Conservation (phyloP, 2,113 vertebrate species). For the Oncorhynchus tshawytscha region DNA sequence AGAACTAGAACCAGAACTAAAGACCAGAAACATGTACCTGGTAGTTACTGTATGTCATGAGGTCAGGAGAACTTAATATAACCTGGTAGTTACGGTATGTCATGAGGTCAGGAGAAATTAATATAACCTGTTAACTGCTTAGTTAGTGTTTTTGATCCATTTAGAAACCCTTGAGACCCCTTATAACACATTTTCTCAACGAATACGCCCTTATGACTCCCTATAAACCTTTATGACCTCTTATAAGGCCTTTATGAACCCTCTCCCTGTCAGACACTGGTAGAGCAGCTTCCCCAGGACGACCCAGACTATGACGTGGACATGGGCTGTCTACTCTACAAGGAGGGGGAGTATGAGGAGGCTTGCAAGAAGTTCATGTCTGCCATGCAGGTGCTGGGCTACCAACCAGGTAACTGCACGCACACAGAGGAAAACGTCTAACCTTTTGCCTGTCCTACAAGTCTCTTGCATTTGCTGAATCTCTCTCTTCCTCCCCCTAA, state of each 20-base stretch:
- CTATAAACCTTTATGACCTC: background rate
- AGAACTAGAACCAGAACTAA: no score
- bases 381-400: constrained; percentile 87
- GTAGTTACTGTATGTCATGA: no score
- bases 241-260: background rate
- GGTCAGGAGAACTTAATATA: no score
- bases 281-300: constrained; percentile 85
- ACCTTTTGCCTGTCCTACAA: background rate
- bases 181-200: no score
- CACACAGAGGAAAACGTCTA: background rate
- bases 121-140: no score
- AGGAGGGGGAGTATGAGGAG: constrained; percentile 87
- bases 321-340: constrained; percentile 89
- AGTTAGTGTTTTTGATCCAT: no score
- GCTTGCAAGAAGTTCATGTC: constrained; percentile 84
- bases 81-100: no score
- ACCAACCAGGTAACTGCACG: constrained; percentile 71
- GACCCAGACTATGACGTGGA: constrained; percentile 83
- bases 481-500: background rate
- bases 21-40: no score
- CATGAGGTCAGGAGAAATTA: no score
- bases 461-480: background rate
- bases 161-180: no score
- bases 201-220: no score
- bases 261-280: constrained; percentile 71